Conservation (phyloP, 1,140 invertebrate genomes). For the Pseudomyrmex pallidus region DNA sequence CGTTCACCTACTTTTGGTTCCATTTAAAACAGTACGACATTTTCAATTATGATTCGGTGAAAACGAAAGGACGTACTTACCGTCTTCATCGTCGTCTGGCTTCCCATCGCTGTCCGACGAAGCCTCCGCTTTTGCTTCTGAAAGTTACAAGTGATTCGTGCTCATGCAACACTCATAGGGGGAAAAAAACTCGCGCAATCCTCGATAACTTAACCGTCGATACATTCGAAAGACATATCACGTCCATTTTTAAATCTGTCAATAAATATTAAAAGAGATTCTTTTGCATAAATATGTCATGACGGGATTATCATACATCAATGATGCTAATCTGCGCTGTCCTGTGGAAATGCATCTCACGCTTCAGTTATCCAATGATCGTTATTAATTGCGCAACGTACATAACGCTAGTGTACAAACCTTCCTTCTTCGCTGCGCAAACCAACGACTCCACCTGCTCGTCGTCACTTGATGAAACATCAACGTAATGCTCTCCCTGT, state of each 20-base stretch:
- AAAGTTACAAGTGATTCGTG: conserved; percentile 77
- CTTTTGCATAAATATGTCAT: not conserved
- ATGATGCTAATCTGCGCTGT: not conserved
- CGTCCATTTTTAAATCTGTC: not conserved
- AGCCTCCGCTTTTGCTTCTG: conserved; percentile 83
- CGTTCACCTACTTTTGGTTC: conserved; percentile 12
- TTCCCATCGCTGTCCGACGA: conserved; percentile 83
- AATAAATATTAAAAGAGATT: conserved; percentile 1
- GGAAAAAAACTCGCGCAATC: conserved; percentile 16
- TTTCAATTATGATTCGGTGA: conserved; percentile 3
- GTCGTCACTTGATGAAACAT: conserved; percentile 80
- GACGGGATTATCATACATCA: not conserved
- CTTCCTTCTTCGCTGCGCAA: conserved; percentile 80
- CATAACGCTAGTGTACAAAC: conserved; percentile 68
- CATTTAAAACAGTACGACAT: not conserved
- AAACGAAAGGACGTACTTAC: conserved; percentile 67
- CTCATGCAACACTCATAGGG: conserved; percentile 73
- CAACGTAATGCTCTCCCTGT: conserved; percentile 71
- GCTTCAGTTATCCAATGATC: conserved; percentile 17
- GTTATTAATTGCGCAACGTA: not conserved
- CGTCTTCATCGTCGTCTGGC: conserved; percentile 77
- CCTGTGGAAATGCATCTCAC: conserved; percentile 5
- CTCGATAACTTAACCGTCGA: conserved; percentile 2
- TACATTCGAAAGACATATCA: not conserved
- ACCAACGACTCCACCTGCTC: conserved; percentile 82